Percentiles rank a stretch among this genome's conserved stretches.
Conservation (phyloP, 2,113 vertebrate species). For the Coptodon rendalli region DNA sequence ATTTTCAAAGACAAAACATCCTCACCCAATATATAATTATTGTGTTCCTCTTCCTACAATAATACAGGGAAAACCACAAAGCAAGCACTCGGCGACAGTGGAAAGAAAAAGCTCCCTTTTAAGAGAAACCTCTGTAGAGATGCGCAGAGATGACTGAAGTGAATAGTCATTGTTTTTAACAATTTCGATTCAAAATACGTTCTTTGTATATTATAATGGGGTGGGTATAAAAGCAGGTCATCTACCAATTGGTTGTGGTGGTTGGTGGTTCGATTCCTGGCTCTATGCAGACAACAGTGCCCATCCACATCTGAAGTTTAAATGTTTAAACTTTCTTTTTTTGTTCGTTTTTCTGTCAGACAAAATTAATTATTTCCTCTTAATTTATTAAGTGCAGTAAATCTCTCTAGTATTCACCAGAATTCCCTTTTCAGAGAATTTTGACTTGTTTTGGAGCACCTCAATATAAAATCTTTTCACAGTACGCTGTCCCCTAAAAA, state of each 20-base stretch:
- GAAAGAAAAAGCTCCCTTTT: background rate
- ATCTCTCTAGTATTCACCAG: background rate
- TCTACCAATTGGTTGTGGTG: background rate
- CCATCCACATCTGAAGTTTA: background rate
- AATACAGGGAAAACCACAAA: background rate
- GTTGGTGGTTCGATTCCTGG: background rate
- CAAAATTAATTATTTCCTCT: background rate
- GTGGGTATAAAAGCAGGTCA: background rate
- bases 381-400: background rate
- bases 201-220: background rate
- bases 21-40: background rate
- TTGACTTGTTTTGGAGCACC: background rate
- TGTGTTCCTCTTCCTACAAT: background rate
- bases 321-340: background rate
- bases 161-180: background rate
- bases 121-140: background rate
- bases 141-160: background rate
- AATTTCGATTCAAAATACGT: background rate
- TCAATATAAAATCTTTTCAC: background rate
- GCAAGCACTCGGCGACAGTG: accelerated
- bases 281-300: background rate
- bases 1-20: background rate
- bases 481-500: accelerated
- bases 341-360: background rate
- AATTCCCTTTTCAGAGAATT: background rate